Evolutionary conservation across 2,888 invertebrate species (phyloP).

Genomic region (Trissolcus japonicus): DNA sequence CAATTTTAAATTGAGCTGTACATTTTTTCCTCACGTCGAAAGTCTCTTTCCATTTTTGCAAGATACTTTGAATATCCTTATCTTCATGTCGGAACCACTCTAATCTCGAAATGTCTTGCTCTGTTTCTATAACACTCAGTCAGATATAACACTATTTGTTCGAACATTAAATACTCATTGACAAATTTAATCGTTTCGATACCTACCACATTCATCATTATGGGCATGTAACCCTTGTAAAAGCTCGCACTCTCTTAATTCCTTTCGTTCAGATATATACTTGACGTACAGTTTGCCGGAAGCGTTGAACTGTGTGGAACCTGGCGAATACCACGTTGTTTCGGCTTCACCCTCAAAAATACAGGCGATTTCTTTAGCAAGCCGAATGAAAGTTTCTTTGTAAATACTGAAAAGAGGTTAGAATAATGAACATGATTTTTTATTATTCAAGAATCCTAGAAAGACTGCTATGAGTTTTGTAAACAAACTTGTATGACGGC

Average conservation of each 20-base stretch:
- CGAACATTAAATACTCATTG: too few relatives aligned
- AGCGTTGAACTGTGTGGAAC: neutral
- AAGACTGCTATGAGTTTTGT: too few relatives aligned
- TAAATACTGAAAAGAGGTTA: constrained; percentile 10
- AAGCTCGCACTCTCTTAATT: constrained; percentile 1
- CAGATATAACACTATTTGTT: neutral
- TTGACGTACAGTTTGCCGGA: neutral
- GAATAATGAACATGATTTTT: too few relatives aligned
- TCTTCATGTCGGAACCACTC: constrained; percentile 16
- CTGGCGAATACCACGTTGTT: constrained; percentile 1
- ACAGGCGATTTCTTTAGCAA: constrained; percentile 18
- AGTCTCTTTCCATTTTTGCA: constrained; percentile 17
- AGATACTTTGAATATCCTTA: constrained; percentile 1
- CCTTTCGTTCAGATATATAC: neutral
- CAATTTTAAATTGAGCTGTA: constrained; percentile 2
- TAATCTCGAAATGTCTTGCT: neutral
- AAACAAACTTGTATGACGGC: too few relatives aligned
- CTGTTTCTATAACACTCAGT: neutral
- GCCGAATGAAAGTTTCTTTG: constrained; percentile 7
- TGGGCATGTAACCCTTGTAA: neutral
- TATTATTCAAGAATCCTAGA: too few relatives aligned
- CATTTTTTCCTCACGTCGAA: constrained; percentile 6
- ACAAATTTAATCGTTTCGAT: neutral
- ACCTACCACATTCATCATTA: neutral
- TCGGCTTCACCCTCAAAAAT: constrained; percentile 15